A percentile compares a stretch with the other conserved stretches of the same genome.
Evolutionary conservation across 2,113 vertebrate species (phyloP).

Genomic region (Egretta garzetta): DNA sequence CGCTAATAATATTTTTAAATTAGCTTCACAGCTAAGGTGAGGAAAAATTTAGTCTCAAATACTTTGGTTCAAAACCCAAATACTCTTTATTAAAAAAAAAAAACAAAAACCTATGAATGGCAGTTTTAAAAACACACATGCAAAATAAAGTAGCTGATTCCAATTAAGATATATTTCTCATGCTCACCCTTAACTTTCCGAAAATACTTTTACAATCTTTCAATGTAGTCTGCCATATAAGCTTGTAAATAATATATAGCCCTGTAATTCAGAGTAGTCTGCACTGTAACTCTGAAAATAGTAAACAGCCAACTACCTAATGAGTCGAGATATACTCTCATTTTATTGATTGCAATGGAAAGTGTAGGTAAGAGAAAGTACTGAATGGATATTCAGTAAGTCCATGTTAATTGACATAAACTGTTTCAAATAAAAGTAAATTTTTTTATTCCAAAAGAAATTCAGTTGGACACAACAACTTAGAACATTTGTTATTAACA

Average conservation of each 20-base stretch:
- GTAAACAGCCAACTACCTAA: background rate
- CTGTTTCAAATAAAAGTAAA: background rate
- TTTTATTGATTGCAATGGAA: conserved; percentile 32
- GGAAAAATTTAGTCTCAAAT: conserved; percentile 50
- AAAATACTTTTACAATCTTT: conserved; percentile 43
- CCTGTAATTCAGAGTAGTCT: conserved; percentile 28
- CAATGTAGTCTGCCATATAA: background rate
- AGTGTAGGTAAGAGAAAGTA: conserved; percentile 14
- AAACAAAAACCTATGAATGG: background rate
- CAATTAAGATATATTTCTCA: conserved; percentile 66
- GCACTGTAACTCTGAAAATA: background rate
- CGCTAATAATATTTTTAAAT: conserved; percentile 74
- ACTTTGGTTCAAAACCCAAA: conserved; percentile 63
- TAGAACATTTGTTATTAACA: background rate
- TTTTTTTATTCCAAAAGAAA: background rate
- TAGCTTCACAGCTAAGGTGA: conserved; percentile 57
- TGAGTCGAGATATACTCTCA: background rate
- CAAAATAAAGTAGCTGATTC: conserved; percentile 60
- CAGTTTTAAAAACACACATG: conserved; percentile 1
- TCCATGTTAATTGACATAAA: background rate
- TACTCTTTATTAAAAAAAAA: conserved; percentile 5
- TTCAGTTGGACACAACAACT: background rate
- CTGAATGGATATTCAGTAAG: background rate
- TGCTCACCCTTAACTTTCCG: conserved; percentile 25
- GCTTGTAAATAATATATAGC: conserved; percentile 60